Evolutionary conservation across 2,888 invertebrate species (phyloP), one percentile per base, ranked within the genome.

Genomic region (Brachyptera putata): DNA sequence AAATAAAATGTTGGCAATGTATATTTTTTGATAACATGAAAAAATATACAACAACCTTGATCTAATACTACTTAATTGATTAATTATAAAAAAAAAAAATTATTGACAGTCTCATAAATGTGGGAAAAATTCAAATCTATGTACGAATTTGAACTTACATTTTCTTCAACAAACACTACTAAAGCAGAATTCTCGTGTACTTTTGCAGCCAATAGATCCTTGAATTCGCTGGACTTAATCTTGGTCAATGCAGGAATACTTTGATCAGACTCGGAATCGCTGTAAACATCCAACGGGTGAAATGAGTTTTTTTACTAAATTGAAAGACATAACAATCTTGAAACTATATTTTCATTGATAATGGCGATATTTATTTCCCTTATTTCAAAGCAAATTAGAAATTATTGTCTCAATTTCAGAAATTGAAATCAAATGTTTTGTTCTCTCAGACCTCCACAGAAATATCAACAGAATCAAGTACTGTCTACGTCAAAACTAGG

Each of bases 161-260:
- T 75, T 65, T 77, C 72, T 71, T 81, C 80, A 58, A 75, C 71
- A 70, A 81, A 80, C 58, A 77, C 75, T 60, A 80, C 72, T 57
- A 79, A 68, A 68, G 37, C 57, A 21, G 48, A 14, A 13, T 55
- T 59, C 14, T 57, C 36, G n/a, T 57, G 14, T 16, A 61, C 49
- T 49, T 39, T 61, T 22, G 49, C 39, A 22, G 49, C 49, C 22
- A 61, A 21, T 13, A 61, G 16, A 24, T 57, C 49, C 39, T 61
- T 56, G 49, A 61, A 61, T 16, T 61, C 60, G 30, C 57, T 56
- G 26, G 60, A 16, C 39, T 22, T 61, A 16, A 61, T 48, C 37
- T 39, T 61, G 16, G 56, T 18, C 3, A 61, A 39, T 14, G 60
- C 60, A 49, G 60, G 57, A 18, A 57, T 39, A 11, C 49, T 30